Conservation (phyloP, 2,113 vertebrate genomes). For the Rutilus rutilus region DNA sequence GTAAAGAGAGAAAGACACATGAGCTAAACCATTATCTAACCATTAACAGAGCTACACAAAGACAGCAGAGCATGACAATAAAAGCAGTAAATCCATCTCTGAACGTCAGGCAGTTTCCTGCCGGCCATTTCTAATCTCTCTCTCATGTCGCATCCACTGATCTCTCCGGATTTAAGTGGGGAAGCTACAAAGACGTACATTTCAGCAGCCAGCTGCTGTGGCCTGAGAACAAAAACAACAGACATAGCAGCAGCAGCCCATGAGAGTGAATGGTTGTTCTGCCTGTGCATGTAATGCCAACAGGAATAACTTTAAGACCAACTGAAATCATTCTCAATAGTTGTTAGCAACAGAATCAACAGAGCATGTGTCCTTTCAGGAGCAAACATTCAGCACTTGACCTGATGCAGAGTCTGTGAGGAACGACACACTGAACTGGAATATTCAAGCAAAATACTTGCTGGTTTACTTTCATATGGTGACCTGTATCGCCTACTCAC, state of each 20-base stretch:
- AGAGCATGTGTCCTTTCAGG: not conserved
- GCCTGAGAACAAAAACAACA: constrained; percentile 11
- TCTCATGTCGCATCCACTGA: constrained; percentile 32
- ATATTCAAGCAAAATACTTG: not conserved
- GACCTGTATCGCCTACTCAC: not conserved
- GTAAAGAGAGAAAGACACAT: constrained; percentile 61
- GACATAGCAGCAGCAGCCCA: constrained; percentile 13
- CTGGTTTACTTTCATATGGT: not conserved
- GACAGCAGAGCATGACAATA: not conserved
- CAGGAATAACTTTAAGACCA: not conserved
- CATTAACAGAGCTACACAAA: constrained; percentile 6
- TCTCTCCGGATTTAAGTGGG: constrained; percentile 27
- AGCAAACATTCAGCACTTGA: constrained; percentile 14
- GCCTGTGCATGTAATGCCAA: constrained; percentile 8
- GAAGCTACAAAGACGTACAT: constrained; percentile 35
- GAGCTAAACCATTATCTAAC: constrained; percentile 14
- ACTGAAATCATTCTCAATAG: not conserved
- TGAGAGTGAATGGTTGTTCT: constrained; percentile 20
- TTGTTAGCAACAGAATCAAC: constrained; percentile 14
- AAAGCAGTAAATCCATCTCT: constrained; percentile 32
- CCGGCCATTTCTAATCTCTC: constrained; percentile 38
- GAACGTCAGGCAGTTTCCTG: constrained; percentile 26
- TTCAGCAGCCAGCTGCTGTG: constrained; percentile 5
- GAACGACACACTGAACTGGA: not conserved
- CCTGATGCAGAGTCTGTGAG: not conserved